Evolutionary conservation across 2,113 vertebrate genomes (phyloP).

Genomic region (Myrmophylax atrothorax): DNA sequence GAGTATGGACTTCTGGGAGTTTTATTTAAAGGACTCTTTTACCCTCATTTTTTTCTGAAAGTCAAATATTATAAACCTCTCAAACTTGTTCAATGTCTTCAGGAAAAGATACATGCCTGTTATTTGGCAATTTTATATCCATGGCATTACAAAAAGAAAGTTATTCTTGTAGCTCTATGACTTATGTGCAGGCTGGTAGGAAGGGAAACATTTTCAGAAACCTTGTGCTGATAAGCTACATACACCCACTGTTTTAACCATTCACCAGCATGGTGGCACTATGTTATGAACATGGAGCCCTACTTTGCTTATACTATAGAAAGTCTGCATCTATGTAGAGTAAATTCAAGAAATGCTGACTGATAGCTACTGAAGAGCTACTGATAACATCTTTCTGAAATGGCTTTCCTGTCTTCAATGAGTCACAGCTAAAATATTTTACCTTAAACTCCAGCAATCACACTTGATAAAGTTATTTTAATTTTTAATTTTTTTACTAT

Average conservation of each 20-base stretch:
- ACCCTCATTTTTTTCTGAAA: neutral
- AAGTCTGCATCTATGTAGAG: neutral
- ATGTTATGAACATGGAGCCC: neutral
- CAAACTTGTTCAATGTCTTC: neutral
- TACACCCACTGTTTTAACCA: neutral
- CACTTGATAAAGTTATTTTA: neutral
- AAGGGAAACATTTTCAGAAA: neutral
- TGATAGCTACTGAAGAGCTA: neutral
- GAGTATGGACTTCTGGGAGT: neutral
- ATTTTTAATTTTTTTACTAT: neutral
- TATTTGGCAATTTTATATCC: neutral
- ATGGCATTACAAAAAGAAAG: neutral
- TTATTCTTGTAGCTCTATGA: neutral
- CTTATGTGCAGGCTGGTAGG: neutral
- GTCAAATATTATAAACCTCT: neutral
- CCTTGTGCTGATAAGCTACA: neutral
- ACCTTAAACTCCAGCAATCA: neutral
- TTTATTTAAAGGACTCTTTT: neutral
- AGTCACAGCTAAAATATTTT: neutral
- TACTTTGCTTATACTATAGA: neutral
- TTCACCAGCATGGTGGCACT: neutral
- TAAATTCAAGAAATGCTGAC: neutral
- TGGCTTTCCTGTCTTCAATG: neutral
- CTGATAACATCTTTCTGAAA: neutral
- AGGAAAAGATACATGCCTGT: neutral